phyloP scores from a whole-genome alignment of 1,140 invertebrate genomes.

The Dendrolimus punctatus region DNA sequence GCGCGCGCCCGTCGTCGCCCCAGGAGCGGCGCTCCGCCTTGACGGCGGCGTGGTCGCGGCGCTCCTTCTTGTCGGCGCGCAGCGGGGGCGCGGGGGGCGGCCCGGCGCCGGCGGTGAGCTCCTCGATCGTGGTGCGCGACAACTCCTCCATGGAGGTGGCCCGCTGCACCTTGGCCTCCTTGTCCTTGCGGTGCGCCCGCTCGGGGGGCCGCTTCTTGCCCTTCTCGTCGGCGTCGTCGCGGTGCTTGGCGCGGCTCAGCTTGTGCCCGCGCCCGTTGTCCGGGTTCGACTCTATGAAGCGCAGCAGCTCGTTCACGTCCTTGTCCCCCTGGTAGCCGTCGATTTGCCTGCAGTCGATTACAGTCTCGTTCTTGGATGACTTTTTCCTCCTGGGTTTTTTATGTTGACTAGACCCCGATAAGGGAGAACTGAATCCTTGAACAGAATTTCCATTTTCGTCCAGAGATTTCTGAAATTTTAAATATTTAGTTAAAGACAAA shows the following conservation, averaged over 20 bases:
- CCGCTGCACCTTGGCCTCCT: constrained; percentile 72
- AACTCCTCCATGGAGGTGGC: constrained; percentile 81
- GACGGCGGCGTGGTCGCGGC: constrained; percentile 20
- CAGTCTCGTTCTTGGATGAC: constrained; percentile 74
- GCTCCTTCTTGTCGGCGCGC: constrained; percentile 19
- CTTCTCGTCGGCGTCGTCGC: constrained; percentile 58
- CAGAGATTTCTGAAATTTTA: constrained; percentile 71
- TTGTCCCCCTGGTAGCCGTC: constrained; percentile 77
- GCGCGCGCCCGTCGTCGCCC: constrained; percentile 37
- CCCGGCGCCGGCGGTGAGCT: constrained; percentile 70
- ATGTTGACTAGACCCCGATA: constrained; percentile 71
- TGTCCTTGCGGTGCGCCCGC: constrained; percentile 50
- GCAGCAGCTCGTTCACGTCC: constrained; percentile 72
- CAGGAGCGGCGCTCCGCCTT: constrained; percentile 48
- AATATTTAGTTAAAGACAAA: too few relatives aligned
- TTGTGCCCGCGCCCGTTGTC: constrained; percentile 47
- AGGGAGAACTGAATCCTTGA: constrained; percentile 66
- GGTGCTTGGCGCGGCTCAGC: constrained; percentile 47
- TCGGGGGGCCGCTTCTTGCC: constrained; percentile 62
- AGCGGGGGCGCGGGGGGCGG: constrained; percentile 11
- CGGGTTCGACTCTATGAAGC: constrained; percentile 72
- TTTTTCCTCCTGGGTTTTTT: constrained; percentile 73
- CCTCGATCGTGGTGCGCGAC: constrained; percentile 79
- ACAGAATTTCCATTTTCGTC: constrained; percentile 79
- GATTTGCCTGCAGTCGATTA: constrained; percentile 76